These are phyloP conservation scores for Apis cerana DNA, from an alignment of 1,140 invertebrate species.

Conservation along the genomic window DNA sequence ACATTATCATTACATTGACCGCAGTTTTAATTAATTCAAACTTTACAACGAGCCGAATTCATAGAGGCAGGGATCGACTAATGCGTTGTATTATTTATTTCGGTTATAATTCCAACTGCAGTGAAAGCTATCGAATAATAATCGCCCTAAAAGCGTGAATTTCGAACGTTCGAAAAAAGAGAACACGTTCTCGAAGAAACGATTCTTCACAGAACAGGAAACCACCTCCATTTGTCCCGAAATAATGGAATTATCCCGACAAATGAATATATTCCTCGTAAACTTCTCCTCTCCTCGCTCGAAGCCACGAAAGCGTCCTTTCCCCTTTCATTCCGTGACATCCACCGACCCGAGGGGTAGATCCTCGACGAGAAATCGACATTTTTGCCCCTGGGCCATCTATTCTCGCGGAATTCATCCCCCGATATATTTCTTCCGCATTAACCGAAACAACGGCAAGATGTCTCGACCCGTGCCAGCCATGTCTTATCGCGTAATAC, in stretches of 20 bases:
- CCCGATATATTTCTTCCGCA: background rate
- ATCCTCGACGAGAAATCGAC: slow-evolving; percentile 33
- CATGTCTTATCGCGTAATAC: slow-evolving; percentile 26
- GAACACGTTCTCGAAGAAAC: background rate
- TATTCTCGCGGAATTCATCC: background rate
- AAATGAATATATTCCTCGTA: slow-evolving; percentile 16
- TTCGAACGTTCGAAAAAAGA: too few species aligned
- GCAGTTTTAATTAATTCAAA: too few species aligned
- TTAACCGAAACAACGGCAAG: slow-evolving; percentile 30
- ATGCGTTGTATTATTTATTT: slow-evolving; percentile 1
- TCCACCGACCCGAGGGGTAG: background rate
- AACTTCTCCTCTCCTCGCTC: background rate
- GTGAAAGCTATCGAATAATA: background rate
- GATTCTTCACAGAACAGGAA: background rate
- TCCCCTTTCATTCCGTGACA: background rate
- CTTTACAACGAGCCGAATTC: too few species aligned
- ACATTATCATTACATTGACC: too few species aligned
- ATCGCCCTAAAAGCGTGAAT: background rate
- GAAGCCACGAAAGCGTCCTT: background rate
- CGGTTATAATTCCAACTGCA: background rate
- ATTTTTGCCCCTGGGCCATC: background rate
- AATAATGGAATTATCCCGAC: slow-evolving; percentile 3
- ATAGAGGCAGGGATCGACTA: too few species aligned
- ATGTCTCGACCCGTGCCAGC: slow-evolving; percentile 9
- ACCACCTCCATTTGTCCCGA: background rate